A percentile compares a stretch with the other conserved stretches of the same genome.
These are phyloP conservation scores for Drosophila pruinosa DNA, from an alignment of 1,140 invertebrate species.

Conservation along the genomic window DNA sequence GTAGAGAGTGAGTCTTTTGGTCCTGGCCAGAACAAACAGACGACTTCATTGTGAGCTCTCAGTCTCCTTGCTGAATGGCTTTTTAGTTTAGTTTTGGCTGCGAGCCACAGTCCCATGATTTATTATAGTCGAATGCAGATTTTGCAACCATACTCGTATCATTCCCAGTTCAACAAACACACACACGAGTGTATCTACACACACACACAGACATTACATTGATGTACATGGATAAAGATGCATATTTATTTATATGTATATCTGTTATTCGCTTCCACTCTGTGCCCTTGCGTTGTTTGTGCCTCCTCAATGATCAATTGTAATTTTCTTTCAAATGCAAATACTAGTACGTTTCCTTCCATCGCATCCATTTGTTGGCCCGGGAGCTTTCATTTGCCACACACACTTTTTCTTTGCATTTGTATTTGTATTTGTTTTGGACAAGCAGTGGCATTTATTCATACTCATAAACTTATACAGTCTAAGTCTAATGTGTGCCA, in stretches of 20 bases:
- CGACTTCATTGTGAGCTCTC: slow-evolving; percentile 35
- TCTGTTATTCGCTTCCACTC: slow-evolving; percentile 3
- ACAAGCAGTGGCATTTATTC: slow-evolving; percentile 47
- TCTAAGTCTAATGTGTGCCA: slow-evolving; percentile 33
- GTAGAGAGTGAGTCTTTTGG: slow-evolving; percentile 12
- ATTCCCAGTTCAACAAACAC: slow-evolving; percentile 2
- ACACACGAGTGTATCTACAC: neutral
- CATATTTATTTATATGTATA: slow-evolving; percentile 1
- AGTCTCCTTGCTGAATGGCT: slow-evolving; percentile 7
- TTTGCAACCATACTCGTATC: slow-evolving; percentile 54
- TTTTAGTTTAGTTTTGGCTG: slow-evolving; percentile 47
- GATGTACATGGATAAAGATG: neutral
- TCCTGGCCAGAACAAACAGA: slow-evolving; percentile 26
- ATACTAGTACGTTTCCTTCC: slow-evolving; percentile 46
- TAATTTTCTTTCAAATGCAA: slow-evolving; percentile 79
- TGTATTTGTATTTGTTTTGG: slow-evolving; percentile 53
- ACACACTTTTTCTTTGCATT: neutral
- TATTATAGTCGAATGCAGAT: slow-evolving; percentile 79
- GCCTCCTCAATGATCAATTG: slow-evolving; percentile 60
- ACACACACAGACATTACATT: neutral
- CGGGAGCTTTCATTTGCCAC: neutral
- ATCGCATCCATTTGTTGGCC: neutral
- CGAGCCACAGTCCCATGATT: slow-evolving; percentile 61
- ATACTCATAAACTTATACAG: slow-evolving; percentile 7
- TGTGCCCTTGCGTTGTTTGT: slow-evolving; percentile 27